These are phyloP conservation scores for Anastrepha ludens DNA, from an alignment of 1,140 invertebrate genomes.

Conservation along the genomic window DNA sequence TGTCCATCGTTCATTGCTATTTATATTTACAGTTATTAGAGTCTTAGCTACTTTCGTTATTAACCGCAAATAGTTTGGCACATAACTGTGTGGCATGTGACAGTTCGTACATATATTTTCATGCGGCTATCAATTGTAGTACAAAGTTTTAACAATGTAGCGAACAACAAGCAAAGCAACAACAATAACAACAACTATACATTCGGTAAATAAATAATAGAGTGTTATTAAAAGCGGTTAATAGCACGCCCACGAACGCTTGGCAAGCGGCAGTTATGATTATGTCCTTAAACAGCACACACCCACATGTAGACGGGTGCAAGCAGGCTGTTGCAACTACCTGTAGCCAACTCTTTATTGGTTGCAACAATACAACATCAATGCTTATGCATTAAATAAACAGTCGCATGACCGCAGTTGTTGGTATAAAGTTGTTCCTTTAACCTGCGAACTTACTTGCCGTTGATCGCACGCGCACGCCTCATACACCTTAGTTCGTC, in stretches of 20 bases:
- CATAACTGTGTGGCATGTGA: not conserved
- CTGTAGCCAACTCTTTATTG: constrained; percentile 23
- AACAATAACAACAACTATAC: constrained; percentile 27
- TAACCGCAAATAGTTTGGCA: constrained; percentile 3
- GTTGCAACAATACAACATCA: constrained; percentile 40
- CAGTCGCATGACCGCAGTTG: not conserved
- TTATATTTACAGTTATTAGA: not conserved
- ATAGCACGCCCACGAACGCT: not conserved
- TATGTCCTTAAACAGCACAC: not conserved
- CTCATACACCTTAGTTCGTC: no score
- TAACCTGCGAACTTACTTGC: not conserved
- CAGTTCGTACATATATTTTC: no score
- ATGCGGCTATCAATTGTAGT: not conserved
- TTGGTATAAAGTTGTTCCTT: constrained; percentile 10
- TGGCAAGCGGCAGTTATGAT: not conserved
- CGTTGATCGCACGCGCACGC: not conserved
- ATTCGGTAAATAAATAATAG: constrained; percentile 37
- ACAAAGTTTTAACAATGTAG: constrained; percentile 19
- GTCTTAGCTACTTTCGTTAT: constrained; percentile 23
- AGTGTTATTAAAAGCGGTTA: constrained; percentile 44
- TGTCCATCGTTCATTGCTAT: not conserved
- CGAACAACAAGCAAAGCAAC: not conserved
- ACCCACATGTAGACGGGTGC: not conserved
- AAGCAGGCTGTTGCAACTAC: not conserved
- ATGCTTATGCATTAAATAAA: constrained; percentile 31